Evolutionary conservation across 2,888 invertebrate species (phyloP).

Genomic region (Antheraea yamamai): DNA sequence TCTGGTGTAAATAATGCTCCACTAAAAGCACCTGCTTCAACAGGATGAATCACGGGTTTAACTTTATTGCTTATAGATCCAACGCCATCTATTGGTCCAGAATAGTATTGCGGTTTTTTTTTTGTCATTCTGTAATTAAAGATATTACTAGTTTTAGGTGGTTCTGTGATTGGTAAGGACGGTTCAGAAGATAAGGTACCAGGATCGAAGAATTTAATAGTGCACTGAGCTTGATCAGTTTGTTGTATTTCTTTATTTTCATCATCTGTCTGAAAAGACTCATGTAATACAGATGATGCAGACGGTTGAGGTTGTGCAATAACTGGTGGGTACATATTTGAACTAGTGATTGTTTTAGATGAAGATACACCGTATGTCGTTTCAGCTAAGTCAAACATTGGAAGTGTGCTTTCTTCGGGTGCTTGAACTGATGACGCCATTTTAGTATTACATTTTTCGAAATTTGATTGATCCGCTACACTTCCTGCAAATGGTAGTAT

Average conservation of each 20-base stretch:
- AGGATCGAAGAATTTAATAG: constrained; percentile 5
- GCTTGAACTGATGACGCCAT: background rate
- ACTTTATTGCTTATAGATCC: constrained; percentile 68
- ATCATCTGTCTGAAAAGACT: constrained; percentile 27
- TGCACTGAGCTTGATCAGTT: background rate
- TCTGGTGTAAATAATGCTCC: constrained; percentile 62
- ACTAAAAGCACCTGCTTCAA: constrained; percentile 48
- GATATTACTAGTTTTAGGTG: constrained; percentile 60
- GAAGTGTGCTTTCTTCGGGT: background rate
- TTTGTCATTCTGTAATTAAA: constrained; percentile 68
- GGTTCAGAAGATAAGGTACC: background rate
- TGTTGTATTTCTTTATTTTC: background rate
- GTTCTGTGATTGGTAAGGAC: constrained; percentile 44
- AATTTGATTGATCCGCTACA: background rate
- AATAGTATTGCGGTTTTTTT: constrained; percentile 73
- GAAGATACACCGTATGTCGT: constrained; percentile 15
- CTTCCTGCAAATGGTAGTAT: background rate
- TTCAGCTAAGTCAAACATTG: constrained; percentile 9
- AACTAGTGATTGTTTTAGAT: constrained; percentile 20
- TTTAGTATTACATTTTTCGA: background rate
- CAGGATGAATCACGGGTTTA: constrained; percentile 57
- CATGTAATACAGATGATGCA: constrained; percentile 41
- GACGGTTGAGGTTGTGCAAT: constrained; percentile 19
- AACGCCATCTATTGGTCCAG: constrained; percentile 74
- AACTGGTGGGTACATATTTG: constrained; percentile 23